Evolutionary conservation across 1,140 invertebrate genomes (phyloP), one percentile per base, ranked within the genome.

Genomic region (Mya arenaria): DNA sequence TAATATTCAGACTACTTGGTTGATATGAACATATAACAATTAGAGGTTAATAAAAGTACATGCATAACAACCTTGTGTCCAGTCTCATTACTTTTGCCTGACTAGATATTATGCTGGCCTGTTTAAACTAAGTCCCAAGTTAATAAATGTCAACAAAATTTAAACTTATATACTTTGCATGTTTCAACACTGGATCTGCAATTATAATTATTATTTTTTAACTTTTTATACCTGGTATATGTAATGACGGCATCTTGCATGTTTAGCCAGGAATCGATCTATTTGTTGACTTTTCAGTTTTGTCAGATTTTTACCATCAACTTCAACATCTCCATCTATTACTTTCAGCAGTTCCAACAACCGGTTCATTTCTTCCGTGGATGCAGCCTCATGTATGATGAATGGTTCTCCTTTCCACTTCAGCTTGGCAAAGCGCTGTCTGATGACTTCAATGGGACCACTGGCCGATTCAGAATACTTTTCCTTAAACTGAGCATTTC

Each of bases 171-270:
- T n/a, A n/a, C n/a, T n/a, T n/a, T n/a, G n/a, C n/a, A n/a, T n/a
- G n/a, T n/a, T n/a, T n/a, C n/a, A n/a, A n/a, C n/a, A n/a, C n/a
- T n/a, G n/a, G n/a, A n/a, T n/a, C n/a, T n/a, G n/a, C n/a, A n/a
- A n/a, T n/a, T n/a, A n/a, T n/a, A n/a, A n/a, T n/a, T n/a, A n/a
- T n/a, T n/a, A n/a, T n/a, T n/a, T n/a, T n/a, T n/a, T n/a, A 28
- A 69, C 23, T 10, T 5, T 10, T 34, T 23, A 39, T 78, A 83
- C 69, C 69, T 84, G 66, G 68, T 69, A 84, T n/a, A 28, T 71
- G 48, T 84, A 84, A 25, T 82, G 52, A 41, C 82, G 58, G 52
- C 62, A 52, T 62, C 65, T 44, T 19, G 56, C 63, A 65, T 78
- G 75, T n/a, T 44, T 39, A 6, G 60, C 41, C 36, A 71, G 36